Evolutionary conservation across 2,888 invertebrate species (phyloP).

Genomic region (Myopa tessellatipennis): DNA sequence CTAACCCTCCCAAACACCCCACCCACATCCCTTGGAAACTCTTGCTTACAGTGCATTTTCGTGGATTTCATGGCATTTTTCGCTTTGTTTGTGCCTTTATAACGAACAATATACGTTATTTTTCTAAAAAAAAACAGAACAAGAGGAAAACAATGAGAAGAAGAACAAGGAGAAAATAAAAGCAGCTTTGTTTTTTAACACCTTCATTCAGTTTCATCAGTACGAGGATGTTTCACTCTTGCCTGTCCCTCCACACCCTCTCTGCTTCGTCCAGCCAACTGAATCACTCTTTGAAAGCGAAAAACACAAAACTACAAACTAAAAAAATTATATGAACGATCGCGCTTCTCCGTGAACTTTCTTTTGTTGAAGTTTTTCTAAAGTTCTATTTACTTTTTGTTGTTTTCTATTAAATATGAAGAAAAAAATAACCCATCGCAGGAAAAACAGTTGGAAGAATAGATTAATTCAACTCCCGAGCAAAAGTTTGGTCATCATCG

Average conservation of each 20-base stretch:
- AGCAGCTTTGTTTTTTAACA: constrained; percentile 62
- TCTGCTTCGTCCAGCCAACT: background rate
- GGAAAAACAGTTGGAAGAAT: constrained; percentile 46
- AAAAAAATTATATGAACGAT: background rate
- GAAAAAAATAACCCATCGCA: constrained; percentile 49
- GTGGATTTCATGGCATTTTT: background rate
- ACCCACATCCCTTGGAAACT: too few species aligned
- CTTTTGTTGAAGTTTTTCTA: constrained; percentile 50
- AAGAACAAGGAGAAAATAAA: constrained; percentile 30
- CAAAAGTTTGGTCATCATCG: constrained; percentile 35
- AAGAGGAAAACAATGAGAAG: constrained; percentile 21
- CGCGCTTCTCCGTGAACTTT: constrained; percentile 29
- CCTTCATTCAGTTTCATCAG: constrained; percentile 64
- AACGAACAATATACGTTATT: constrained; percentile 39
- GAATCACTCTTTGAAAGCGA: background rate
- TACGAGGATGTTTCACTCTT: constrained; percentile 46
- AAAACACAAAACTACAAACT: background rate
- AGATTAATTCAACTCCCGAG: constrained; percentile 26
- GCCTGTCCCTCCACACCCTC: background rate
- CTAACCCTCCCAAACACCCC: too few species aligned
- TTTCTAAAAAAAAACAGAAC: constrained; percentile 33
- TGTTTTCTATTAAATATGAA: constrained; percentile 57
- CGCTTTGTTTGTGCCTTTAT: constrained; percentile 9
- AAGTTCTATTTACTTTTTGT: constrained; percentile 48
- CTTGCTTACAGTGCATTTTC: background rate